phyloP scores from a whole-genome alignment of 2,888 invertebrate genomes.

The Lasioglossum calceatum region DNA sequence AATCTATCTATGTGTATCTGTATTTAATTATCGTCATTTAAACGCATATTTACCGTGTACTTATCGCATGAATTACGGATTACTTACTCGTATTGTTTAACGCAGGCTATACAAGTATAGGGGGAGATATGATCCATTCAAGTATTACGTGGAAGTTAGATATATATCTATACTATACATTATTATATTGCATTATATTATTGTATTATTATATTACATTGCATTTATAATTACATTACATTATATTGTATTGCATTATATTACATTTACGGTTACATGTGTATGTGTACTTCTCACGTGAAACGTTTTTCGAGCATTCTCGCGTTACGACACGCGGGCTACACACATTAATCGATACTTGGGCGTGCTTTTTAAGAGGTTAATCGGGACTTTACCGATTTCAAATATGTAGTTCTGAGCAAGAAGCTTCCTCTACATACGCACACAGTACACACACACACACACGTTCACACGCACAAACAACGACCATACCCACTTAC shows the following conservation, averaged over 20 bases:
- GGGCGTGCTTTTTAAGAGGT: constrained; percentile 63
- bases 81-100: constrained; percentile 65
- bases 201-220: constrained; percentile 43
- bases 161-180: constrained; percentile 32
- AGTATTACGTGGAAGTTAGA: constrained; percentile 56
- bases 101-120: constrained; percentile 51
- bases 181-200: constrained; percentile 48
- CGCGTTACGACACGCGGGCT: constrained; percentile 21
- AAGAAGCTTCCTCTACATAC: constrained; percentile 50
- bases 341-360: constrained; percentile 5
- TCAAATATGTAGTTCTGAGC: constrained; percentile 45
- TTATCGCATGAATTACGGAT: constrained; percentile 60
- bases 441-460: constrained; percentile 7
- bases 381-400: constrained; percentile 65
- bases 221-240: constrained; percentile 43
- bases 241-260: constrained; percentile 52
- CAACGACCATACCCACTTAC: background rate
- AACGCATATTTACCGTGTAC: constrained; percentile 55
- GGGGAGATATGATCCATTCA: constrained; percentile 31
- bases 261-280: constrained; percentile 44
- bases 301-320: constrained; percentile 38
- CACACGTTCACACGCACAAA: constrained; percentile 11
- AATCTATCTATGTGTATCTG: constrained; percentile 55
- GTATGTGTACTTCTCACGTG: constrained; percentile 53
- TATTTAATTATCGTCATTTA: constrained; percentile 66